Percentiles rank a stretch among this genome's conserved stretches.
Evolutionary conservation across 2,113 vertebrate genomes (phyloP).

Genomic region (Acinonyx jubatus): DNA sequence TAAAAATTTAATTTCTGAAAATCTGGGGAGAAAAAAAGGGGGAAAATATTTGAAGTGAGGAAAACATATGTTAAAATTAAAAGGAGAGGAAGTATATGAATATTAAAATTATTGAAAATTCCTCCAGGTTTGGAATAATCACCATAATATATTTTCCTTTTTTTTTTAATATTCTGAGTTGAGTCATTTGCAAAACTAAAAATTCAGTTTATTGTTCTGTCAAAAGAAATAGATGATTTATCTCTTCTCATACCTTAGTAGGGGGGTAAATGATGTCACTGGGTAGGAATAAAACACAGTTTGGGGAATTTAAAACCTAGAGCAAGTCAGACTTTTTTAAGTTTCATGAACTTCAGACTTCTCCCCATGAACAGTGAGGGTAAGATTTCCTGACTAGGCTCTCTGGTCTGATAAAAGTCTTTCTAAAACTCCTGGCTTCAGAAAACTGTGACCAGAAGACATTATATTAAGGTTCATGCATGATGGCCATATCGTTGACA

Average conservation of each 20-base stretch:
- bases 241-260: not conserved
- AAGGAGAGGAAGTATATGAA: not conserved
- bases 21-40: not conserved
- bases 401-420: not conserved
- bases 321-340: not conserved
- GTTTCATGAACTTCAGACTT: not conserved
- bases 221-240: not conserved
- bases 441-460: not conserved
- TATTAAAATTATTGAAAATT: not conserved
- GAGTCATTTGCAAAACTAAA: not conserved
- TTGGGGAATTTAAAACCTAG: not conserved
- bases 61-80: conserved; percentile 24
- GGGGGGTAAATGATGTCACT: not conserved
- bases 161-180: not conserved
- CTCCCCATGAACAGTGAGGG: not conserved
- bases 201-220: not conserved
- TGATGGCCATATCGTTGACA: not conserved
- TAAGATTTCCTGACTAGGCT: not conserved
- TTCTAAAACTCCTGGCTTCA: not conserved
- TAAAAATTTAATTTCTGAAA: not conserved
- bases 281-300: not conserved
- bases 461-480: not conserved
- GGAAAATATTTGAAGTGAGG: not conserved
- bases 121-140: not conserved
- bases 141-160: not conserved